Conservation (phyloP, 2,888 invertebrate genomes). For the Ichneumon xanthorius region DNA sequence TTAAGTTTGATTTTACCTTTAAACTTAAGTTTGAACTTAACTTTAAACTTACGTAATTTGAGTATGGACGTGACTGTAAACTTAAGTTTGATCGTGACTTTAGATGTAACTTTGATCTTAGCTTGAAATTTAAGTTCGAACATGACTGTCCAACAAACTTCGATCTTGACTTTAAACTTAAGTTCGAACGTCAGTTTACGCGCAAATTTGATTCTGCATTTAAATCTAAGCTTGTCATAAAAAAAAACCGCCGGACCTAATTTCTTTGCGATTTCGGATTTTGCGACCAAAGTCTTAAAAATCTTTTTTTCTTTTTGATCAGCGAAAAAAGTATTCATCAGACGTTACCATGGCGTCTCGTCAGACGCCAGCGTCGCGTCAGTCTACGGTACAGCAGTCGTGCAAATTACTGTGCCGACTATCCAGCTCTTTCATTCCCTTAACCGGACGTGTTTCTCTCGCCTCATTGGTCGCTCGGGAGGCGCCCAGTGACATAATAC, state of each 20-base stretch:
- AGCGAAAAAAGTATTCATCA: not conserved
- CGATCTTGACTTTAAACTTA: not conserved
- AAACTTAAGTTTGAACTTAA: not conserved
- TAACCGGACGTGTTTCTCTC: constrained; percentile 46
- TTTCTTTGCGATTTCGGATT: too few species aligned
- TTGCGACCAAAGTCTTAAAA: too few species aligned
- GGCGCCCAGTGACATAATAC: constrained; percentile 52
- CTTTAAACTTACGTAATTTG: too few species aligned
- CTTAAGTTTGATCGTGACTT: not conserved
- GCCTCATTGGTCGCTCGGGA: constrained; percentile 44
- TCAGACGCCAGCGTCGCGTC: not conserved
- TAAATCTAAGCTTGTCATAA: not conserved
- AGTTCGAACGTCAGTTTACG: not conserved
- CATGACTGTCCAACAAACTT: not conserved
- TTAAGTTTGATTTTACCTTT: not conserved
- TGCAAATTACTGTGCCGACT: constrained; percentile 2
- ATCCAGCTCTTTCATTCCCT: constrained; percentile 35
- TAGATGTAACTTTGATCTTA: not conserved
- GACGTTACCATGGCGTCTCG: not conserved
- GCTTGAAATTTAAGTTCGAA: not conserved
- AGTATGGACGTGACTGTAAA: too few species aligned
- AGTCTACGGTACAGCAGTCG: not conserved
- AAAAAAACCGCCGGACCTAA: not conserved
- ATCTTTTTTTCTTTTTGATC: not conserved
- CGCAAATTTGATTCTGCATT: too few species aligned